Evolutionary conservation across 2,113 vertebrate genomes (phyloP).

Genomic region (Boulengerochromis microlepis): DNA sequence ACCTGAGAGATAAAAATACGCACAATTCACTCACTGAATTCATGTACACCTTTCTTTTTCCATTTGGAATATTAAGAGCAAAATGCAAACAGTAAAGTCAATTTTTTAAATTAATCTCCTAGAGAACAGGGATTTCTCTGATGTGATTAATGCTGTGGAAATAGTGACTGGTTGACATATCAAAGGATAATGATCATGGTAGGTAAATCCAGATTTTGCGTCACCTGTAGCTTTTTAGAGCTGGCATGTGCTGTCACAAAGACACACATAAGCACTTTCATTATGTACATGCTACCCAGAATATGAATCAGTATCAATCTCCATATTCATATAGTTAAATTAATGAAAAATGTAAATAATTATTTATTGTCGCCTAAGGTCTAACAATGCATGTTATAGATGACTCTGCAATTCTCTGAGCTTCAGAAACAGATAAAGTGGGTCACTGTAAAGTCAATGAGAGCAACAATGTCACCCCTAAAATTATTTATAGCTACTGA

Average conservation of each 20-base stretch:
- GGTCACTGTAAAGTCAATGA: neutral
- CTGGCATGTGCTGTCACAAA: neutral
- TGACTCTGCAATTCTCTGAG: neutral
- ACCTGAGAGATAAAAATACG: neutral
- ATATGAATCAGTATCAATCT: neutral
- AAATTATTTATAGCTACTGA: neutral
- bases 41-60: neutral
- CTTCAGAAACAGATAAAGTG: neutral
- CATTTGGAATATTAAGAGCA: slow-evolving; percentile 29
- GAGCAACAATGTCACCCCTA: neutral
- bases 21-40: neutral
- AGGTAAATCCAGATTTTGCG: slow-evolving; percentile 19
- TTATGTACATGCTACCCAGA: neutral
- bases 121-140: slow-evolving; percentile 2
- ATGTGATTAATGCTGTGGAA: slow-evolving; percentile 6
- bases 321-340: neutral
- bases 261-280: neutral
- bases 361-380: neutral
- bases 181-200: neutral
- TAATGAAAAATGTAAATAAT: neutral
- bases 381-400: neutral
- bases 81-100: neutral
- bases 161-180: neutral
- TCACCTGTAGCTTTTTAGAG: neutral
- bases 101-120: slow-evolving; percentile 55